These are phyloP conservation scores for Priocnemis perturbator DNA, from an alignment of 2,888 invertebrate genomes.

Conservation along the genomic window DNA sequence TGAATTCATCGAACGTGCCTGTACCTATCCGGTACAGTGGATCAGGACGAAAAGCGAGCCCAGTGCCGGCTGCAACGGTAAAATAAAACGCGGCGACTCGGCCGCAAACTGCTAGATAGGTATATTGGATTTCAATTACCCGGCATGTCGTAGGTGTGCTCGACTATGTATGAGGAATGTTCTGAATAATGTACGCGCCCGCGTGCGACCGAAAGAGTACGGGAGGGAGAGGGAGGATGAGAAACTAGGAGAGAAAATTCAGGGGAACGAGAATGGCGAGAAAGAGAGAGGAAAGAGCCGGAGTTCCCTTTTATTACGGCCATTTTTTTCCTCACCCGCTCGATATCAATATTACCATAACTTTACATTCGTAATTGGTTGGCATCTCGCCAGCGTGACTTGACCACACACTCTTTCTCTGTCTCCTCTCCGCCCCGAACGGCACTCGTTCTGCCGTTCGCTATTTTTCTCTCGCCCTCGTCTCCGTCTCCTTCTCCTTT, in stretches of 20 bases:
- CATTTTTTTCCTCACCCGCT: constrained; percentile 36
- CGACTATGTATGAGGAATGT: constrained; percentile 41
- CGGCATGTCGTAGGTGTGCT: constrained; percentile 26
- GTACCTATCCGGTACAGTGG: neutral
- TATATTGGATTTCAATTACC: constrained; percentile 58
- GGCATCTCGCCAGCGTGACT: constrained; percentile 47
- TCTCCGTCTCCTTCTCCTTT: neutral
- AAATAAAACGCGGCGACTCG: constrained; percentile 29
- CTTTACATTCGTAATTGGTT: constrained; percentile 59
- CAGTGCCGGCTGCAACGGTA: neutral
- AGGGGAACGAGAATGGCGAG: constrained; percentile 1
- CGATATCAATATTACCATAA: constrained; percentile 58
- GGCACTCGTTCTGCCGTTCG: no score
- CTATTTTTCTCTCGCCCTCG: neutral
- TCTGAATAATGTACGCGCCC: constrained; percentile 43
- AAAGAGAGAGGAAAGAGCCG: constrained; percentile 10
- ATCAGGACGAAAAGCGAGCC: neutral
- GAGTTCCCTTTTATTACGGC: constrained; percentile 38
- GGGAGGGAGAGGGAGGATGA: constrained; percentile 8
- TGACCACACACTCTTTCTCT: constrained; percentile 9
- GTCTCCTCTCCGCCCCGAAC: no score
- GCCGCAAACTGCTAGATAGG: constrained; percentile 33
- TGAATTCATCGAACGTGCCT: neutral
- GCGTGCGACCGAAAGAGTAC: neutral
- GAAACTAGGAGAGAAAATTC: constrained; percentile 1